These are phyloP conservation scores for Apis dorsata DNA, from an alignment of 1,140 invertebrate genomes.

Conservation along the genomic window DNA sequence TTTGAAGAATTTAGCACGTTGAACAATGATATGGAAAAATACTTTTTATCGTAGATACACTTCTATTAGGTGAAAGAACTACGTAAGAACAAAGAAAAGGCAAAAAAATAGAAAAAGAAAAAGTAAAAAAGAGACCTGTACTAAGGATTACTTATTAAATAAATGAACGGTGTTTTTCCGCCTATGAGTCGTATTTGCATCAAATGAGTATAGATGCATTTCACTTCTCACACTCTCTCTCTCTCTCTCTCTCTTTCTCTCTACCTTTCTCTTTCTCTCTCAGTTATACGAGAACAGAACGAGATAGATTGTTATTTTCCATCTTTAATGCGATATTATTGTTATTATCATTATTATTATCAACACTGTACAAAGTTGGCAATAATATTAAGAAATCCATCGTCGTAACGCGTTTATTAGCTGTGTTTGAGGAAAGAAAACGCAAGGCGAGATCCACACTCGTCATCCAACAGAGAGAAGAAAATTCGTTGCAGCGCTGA, in stretches of 20 bases:
- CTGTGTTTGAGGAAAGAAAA: conserved; percentile 34
- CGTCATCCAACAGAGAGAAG: not conserved
- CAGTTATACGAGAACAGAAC: conserved; percentile 45
- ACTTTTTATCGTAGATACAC: conserved; percentile 80
- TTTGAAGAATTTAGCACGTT: conserved; percentile 68
- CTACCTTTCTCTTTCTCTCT: conserved; percentile 6
- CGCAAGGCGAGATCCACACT: not conserved
- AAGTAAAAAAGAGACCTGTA: conserved; percentile 74
- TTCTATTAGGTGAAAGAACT: conserved; percentile 70
- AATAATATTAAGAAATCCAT: conserved; percentile 75
- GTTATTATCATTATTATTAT: conserved; percentile 44
- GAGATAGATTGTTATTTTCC: conserved; percentile 53
- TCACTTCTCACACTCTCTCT: conserved; percentile 32
- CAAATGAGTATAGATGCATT: conserved; percentile 32
- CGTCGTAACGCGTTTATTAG: conserved; percentile 63
- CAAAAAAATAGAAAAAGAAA: conserved; percentile 66
- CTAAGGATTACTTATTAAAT: conserved; percentile 76
- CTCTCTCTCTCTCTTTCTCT: conserved; percentile 39
- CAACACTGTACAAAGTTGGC: conserved; percentile 77
- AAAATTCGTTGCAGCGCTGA: not conserved
- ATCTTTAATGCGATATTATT: conserved; percentile 47
- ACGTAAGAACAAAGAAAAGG: conserved; percentile 52
- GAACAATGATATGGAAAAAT: conserved; percentile 70
- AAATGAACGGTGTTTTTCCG: conserved; percentile 79
- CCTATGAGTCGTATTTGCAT: conserved; percentile 73